Percentiles rank a stretch among this genome's conserved stretches.
Evolutionary conservation across 2,113 vertebrate species (phyloP).

Genomic region (Oceanodroma tethys): DNA sequence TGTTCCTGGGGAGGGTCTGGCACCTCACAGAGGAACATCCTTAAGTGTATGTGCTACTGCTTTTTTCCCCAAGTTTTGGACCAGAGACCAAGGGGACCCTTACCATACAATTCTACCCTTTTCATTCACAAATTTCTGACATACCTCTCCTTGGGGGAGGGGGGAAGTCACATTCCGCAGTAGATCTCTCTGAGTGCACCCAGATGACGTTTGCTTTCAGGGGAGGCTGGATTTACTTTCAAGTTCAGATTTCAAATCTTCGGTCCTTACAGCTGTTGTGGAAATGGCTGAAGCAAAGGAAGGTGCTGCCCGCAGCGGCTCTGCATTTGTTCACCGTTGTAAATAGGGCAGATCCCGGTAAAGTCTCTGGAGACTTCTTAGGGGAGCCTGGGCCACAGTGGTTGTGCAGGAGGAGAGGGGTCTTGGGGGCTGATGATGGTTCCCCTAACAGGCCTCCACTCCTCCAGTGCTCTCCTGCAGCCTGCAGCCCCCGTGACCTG

Average conservation of each 20-base stretch:
- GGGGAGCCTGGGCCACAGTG: neutral
- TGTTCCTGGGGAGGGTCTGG: neutral
- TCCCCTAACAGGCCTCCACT: accelerated
- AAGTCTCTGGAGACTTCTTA: no score
- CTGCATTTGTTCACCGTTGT: neutral
- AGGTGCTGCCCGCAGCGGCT: accelerated
- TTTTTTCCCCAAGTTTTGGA: neutral
- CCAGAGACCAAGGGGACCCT: no score
- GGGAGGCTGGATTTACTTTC: neutral
- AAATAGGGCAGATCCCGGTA: neutral
- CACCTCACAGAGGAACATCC: accelerated
- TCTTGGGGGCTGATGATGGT: no score
- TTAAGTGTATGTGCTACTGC: no score
- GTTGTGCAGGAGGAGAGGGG: neutral
- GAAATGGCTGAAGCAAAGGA: neutral
- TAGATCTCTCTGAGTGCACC: neutral
- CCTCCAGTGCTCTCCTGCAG: accelerated
- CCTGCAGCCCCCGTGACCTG: neutral
- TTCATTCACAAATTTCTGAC: neutral
- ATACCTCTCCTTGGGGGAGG: neutral
- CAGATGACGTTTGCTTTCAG: neutral
- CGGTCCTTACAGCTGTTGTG: neutral
- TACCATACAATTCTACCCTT: neutral
- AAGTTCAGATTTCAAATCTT: neutral
- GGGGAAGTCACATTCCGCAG: neutral